A percentile compares a stretch with the other conserved stretches of the same genome.
These are phyloP conservation scores for Pomatorhinus ruficollis DNA, from an alignment of 2,113 vertebrate species.

Conservation along the genomic window DNA sequence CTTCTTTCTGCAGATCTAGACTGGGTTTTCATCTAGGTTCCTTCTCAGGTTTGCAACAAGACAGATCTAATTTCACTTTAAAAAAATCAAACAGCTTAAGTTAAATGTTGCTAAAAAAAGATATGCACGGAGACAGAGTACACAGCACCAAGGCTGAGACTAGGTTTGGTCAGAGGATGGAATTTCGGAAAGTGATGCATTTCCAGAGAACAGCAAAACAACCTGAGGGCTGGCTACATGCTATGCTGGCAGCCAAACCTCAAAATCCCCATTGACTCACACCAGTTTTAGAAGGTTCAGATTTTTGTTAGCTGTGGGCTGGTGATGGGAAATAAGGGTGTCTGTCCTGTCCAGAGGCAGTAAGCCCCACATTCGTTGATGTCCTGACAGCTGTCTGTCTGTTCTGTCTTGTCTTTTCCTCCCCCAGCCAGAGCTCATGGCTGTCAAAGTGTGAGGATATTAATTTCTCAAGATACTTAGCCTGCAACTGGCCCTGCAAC, in stretches of 20 bases:
- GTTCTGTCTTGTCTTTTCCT: not conserved
- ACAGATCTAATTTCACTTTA: not conserved
- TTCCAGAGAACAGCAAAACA: not conserved
- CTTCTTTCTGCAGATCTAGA: not conserved
- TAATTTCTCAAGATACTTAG: not conserved
- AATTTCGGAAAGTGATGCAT: not conserved
- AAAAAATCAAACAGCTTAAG: not conserved
- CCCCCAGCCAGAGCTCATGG: not conserved
- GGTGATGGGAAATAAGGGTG: not conserved
- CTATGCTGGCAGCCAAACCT: not conserved
- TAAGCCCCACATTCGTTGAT: not conserved
- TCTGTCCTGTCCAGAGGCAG: not conserved
- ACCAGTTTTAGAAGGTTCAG: not conserved
- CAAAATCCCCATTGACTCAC: not conserved
- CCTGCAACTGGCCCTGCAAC: not conserved
- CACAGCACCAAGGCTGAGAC: not conserved
- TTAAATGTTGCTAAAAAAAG: not conserved
- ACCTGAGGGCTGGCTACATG: fast-evolving
- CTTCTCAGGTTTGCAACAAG: not conserved
- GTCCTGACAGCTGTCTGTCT: not conserved
- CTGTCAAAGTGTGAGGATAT: not conserved
- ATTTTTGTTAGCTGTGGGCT: not conserved
- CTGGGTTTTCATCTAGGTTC: not conserved
- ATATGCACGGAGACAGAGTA: fast-evolving
- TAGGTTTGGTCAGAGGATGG: not conserved